Evolutionary conservation across 2,888 invertebrate genomes (phyloP).

Genomic region (Sarcophaga caerulescens): DNA sequence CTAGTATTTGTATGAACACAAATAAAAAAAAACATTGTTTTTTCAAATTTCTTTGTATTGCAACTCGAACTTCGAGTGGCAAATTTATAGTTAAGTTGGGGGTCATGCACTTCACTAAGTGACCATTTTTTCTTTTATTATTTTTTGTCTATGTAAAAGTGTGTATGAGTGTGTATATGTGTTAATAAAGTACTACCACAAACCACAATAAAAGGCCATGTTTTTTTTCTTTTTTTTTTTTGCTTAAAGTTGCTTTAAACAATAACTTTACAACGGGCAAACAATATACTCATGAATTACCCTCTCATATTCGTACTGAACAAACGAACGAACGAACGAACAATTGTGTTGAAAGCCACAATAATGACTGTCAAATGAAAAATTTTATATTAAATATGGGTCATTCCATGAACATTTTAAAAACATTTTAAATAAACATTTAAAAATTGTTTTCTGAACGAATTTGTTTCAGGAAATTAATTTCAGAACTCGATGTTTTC

Average conservation of each 20-base stretch:
- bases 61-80: not conserved
- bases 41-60: not conserved
- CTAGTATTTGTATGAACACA: too few relatives aligned
- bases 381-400: not conserved
- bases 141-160: not conserved
- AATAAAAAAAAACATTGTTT: not conserved
- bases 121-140: conserved; percentile 29
- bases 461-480: too few relatives aligned
- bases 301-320: not conserved
- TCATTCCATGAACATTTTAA: not conserved
- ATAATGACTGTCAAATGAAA: not conserved
- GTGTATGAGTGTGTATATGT: not conserved
- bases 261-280: not conserved
- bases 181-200: conserved; percentile 15
- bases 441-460: not conserved
- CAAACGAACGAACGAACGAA: not conserved
- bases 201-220: conserved; percentile 51
- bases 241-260: too few relatives aligned
- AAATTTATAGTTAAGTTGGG: conserved; percentile 19
- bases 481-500: too few relatives aligned
- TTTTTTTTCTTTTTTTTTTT: conserved; percentile 1
- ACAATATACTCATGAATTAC: not conserved
- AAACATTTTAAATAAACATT: too few relatives aligned
- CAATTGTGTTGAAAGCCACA: not conserved
- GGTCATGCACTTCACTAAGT: conserved; percentile 54